Conservation (phyloP, 92 coral and sea anemone species). For the Palythoa grandiflora region DNA sequence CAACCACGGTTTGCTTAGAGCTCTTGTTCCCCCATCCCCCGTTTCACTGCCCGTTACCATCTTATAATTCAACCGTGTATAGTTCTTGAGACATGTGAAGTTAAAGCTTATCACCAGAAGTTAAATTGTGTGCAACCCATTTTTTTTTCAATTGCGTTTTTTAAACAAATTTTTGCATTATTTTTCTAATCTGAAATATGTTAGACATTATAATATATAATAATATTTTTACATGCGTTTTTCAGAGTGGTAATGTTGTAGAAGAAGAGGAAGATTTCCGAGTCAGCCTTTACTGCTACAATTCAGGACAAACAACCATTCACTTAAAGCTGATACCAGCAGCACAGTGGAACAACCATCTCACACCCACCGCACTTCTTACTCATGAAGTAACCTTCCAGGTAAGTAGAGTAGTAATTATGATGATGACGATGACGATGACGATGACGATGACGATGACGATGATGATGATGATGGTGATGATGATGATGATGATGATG, state of each 20-base stretch:
- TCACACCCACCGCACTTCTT: conserved; percentile 62
- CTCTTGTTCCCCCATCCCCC: too few species aligned
- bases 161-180: too few species aligned
- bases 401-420: conserved; percentile 48
- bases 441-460: too few species aligned
- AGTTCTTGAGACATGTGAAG: not conserved
- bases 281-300: conserved; percentile 80
- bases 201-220: too few species aligned
- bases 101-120: not conserved
- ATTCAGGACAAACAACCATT: conserved; percentile 94
- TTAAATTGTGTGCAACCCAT: too few species aligned
- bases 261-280: conserved; percentile 94
- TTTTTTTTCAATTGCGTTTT: too few species aligned
- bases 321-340: conserved; percentile 76
- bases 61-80: not conserved
- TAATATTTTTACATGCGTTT: not conserved
- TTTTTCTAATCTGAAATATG: too few species aligned
- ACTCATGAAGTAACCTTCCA: conserved; percentile 94
- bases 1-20: too few species aligned
- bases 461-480: too few species aligned
- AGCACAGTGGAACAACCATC: conserved; percentile 75
- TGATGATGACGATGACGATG: too few species aligned
- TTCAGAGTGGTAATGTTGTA: conserved; percentile 90
- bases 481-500: too few species aligned
- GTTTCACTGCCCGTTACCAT: too few species aligned